phyloP scores from a whole-genome alignment of 2,797 vertebrate genomes.

The Parauchenoglanis punctatus region DNA sequence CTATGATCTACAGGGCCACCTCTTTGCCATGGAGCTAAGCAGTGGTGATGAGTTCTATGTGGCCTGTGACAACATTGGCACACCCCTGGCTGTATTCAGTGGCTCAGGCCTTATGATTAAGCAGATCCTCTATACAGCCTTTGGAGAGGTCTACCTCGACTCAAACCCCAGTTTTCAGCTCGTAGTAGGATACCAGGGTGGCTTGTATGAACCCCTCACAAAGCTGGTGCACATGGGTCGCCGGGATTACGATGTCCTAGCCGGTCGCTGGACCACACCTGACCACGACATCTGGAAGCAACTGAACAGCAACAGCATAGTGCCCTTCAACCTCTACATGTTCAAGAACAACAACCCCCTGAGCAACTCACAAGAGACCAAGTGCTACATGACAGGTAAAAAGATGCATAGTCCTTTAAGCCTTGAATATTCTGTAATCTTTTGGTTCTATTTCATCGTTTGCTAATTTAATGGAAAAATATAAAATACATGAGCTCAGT shows the following conservation, averaged over 20 bases:
- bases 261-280: constrained; percentile 95
- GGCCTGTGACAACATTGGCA: constrained; percentile 96
- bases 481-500: constrained; percentile 16
- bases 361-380: constrained; percentile 92
- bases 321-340: constrained; percentile 98
- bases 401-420: constrained; percentile 30
- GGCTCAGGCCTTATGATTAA: constrained; percentile 96
- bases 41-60: constrained; percentile 97
- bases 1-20: constrained; percentile 96
- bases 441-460: neutral
- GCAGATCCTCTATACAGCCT: constrained; percentile 93
- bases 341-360: constrained; percentile 99
- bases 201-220: constrained; percentile 93
- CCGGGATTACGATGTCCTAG: constrained; percentile 93
- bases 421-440: neutral
- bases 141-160: constrained; percentile 96
- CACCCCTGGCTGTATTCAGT: constrained; percentile 94
- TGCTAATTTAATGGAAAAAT: neutral
- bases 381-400: constrained; percentile 98
- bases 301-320: constrained; percentile 87
- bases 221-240: constrained; percentile 94
- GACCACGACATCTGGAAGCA: constrained; percentile 92
- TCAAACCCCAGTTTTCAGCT: constrained; percentile 95
- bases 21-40: constrained; percentile 98
- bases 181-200: constrained; percentile 93